phyloP scores from a whole-genome alignment of 2,797 vertebrate species.

The Nyctibius grandis region DNA sequence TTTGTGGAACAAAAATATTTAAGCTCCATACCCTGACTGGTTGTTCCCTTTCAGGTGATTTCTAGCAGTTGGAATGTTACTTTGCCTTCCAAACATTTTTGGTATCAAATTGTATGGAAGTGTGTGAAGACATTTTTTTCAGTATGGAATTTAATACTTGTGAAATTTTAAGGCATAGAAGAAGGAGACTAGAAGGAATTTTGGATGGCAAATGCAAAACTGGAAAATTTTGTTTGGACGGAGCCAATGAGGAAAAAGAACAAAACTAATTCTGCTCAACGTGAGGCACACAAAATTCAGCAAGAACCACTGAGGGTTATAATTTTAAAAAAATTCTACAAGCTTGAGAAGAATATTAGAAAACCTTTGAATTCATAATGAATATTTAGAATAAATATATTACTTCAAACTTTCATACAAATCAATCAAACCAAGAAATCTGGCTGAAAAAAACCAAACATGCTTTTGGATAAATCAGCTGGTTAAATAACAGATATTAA shows the following conservation, averaged over 20 bases:
- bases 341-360: background rate
- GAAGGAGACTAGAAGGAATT: slow-evolving; percentile 7
- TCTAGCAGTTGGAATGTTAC: background rate
- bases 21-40: background rate
- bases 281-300: background rate
- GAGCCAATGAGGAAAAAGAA: background rate
- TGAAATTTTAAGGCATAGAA: background rate
- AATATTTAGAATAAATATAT: background rate
- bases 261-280: background rate
- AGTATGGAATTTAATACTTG: background rate
- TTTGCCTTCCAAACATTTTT: slow-evolving; percentile 12
- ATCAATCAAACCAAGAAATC: background rate
- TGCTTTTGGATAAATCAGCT: slow-evolving; percentile 21
- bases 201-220: background rate
- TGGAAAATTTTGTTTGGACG: background rate
- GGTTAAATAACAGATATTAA: slow-evolving; percentile 30
- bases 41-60: background rate
- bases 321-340: background rate
- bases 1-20: background rate
- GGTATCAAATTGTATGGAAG: background rate
- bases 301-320: background rate
- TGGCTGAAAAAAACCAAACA: background rate
- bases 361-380: background rate
- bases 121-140: background rate
- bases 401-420: background rate